phyloP scores from a whole-genome alignment of 2,797 vertebrate genomes.

The Thunnus albacares region DNA sequence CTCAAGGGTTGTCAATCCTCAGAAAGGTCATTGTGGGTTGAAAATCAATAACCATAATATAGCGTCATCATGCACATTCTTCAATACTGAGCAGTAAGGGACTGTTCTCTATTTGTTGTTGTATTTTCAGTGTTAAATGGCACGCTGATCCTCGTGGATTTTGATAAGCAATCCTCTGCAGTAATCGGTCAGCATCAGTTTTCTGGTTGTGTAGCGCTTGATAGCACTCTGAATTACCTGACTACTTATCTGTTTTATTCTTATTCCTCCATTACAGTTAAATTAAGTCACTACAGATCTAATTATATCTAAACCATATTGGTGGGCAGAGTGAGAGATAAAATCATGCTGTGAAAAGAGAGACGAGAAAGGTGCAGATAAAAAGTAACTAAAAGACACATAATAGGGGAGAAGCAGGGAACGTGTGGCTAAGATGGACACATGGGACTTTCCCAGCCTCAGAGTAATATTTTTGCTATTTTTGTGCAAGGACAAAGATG shows the following conservation, averaged over 20 bases:
- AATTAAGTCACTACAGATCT: not conserved
- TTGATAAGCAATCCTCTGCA: not conserved
- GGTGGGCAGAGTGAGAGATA: no score
- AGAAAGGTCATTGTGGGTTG: slow-evolving; percentile 37
- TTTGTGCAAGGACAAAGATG: slow-evolving; percentile 81
- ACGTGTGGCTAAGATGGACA: slow-evolving; percentile 60
- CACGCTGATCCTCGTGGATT: no score
- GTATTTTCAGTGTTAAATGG: not conserved
- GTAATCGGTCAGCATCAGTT: not conserved
- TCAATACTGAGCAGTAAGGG: not conserved
- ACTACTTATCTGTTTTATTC: not conserved
- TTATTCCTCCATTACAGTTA: not conserved
- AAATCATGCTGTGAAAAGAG: not conserved
- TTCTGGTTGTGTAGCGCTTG: not conserved
- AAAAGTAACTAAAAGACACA: slow-evolving; percentile 28
- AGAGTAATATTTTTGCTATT: slow-evolving; percentile 71
- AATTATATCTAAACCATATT: not conserved
- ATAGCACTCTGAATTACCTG: not conserved
- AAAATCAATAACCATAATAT: slow-evolving; percentile 15
- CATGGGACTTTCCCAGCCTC: slow-evolving; percentile 69
- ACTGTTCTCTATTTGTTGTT: not conserved
- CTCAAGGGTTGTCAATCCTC: slow-evolving; percentile 3
- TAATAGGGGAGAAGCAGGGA: slow-evolving; percentile 34
- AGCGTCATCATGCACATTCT: slow-evolving; percentile 4
- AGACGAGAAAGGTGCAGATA: slow-evolving; percentile 14